Percentiles rank a stretch among this genome's conserved stretches.
Evolutionary conservation across 2,797 vertebrate genomes (phyloP).

Genomic region (Microcaecilia unicolor): DNA sequence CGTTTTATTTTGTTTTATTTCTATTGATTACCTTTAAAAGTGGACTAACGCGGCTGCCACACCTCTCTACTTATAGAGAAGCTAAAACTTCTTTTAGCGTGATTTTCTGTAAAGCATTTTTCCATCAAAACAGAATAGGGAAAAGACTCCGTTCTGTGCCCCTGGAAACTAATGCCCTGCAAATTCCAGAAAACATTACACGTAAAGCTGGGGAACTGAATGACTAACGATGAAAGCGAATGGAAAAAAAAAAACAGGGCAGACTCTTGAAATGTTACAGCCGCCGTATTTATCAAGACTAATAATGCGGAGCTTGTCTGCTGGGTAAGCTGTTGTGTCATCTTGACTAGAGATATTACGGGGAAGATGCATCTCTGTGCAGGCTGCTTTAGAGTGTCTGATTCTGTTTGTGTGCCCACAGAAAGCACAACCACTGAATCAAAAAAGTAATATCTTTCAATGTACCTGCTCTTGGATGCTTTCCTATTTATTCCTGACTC

Average conservation of each 20-base stretch:
- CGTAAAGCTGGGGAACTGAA: too few relatives aligned
- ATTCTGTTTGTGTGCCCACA: accelerated
- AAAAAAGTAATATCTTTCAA: background rate
- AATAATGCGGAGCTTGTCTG: background rate
- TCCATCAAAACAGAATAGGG: too few relatives aligned
- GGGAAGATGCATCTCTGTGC: background rate
- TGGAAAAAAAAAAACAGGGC: accelerated
- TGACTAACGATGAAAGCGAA: background rate
- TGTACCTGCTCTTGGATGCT: accelerated
- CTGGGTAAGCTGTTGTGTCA: background rate
- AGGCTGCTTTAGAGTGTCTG: background rate
- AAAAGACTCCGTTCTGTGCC: too few relatives aligned
- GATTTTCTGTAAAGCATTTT: too few relatives aligned
- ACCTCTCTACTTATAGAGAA: too few relatives aligned
- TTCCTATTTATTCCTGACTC: background rate
- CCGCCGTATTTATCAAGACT: background rate
- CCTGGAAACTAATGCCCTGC: too few relatives aligned
- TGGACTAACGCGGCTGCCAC: too few relatives aligned
- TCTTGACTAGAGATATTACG: background rate
- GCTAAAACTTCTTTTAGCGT: too few relatives aligned
- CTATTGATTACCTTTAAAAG: too few relatives aligned
- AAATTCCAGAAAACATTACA: too few relatives aligned
- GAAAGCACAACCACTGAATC: background rate
- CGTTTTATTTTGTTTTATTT: too few relatives aligned
- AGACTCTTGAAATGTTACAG: background rate